Conservation (phyloP, 2,113 vertebrate species). For the Rissa tridactyla region DNA sequence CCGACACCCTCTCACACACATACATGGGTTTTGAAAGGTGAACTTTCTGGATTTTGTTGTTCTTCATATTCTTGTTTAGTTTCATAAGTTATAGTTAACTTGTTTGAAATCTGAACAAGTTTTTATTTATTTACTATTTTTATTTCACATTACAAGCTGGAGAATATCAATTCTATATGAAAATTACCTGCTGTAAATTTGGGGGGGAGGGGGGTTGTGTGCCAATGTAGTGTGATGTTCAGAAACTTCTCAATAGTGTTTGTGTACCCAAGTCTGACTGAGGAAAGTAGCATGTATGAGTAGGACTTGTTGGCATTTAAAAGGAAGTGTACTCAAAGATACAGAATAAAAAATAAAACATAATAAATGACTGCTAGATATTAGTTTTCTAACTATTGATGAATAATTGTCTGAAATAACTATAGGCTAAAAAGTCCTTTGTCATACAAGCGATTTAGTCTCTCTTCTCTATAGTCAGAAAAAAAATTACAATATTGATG, state of each 20-base stretch:
- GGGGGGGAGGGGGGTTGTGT: background rate
- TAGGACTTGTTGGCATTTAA: background rate
- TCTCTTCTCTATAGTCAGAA: background rate
- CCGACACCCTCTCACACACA: rapidly evolving
- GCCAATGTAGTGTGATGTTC: background rate
- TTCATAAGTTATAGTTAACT: background rate
- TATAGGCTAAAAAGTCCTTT: background rate
- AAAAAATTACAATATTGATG: background rate
- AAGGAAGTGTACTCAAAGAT: background rate
- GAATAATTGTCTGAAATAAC: background rate
- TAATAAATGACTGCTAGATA: background rate
- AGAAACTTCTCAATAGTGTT: background rate
- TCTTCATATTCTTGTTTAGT: background rate
- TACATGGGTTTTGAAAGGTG: background rate
- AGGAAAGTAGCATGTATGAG: background rate
- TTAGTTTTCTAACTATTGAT: background rate
- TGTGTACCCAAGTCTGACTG: background rate
- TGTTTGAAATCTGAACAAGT: background rate
- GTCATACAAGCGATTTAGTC: background rate
- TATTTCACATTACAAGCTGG: background rate
- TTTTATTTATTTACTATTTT: background rate
- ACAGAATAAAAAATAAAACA: background rate
- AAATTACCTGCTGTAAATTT: background rate
- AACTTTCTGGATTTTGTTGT: background rate
- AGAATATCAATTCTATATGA: background rate